Base-by-base conservation (phyloP, 2,888 invertebrate genomes). In the Cheiracanthium punctorium region DNA sequence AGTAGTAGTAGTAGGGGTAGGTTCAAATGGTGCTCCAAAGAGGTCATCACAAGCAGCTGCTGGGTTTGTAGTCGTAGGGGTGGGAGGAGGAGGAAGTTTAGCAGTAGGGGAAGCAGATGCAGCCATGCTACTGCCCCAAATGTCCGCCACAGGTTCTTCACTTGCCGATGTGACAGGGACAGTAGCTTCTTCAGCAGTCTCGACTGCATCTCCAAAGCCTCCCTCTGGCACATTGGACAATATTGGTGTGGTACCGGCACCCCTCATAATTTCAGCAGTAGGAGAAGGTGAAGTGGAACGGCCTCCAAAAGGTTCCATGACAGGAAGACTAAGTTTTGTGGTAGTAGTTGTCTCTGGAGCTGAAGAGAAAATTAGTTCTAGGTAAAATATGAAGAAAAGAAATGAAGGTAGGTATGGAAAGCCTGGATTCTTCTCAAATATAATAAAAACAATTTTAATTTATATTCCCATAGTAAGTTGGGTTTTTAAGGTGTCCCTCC, bases 191-290 rank as follows among this genome's bases (percentile, higher is more conserved):
- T 82, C 82, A 37, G 64, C 58, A 65, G 67, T 69, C 30, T 86
- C 82, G 30, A 80, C 81, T 58, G 74, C 80, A 69, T 87, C 89
- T 24, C 88, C 89, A 74, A 88, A 89, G 28, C 81, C 88, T 41
- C 87, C 88, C 65, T 85, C 87, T 20, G 89, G 89, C 10, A 79
- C 88, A 81, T 88, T 82, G 64, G 89, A 88, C 37, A 90, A 82
- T 65, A 90, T 90, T 10, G 90, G 90, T 32, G 90, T 90, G n/a
- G 90, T 90, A 37, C 90, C 90, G n/a, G 89, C 89, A 48, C 90
- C 90, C 69, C 88, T 82, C 80, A 90, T 88, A 75, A 89, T 70
- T 65, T 89, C 89, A 43, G 89, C 81, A 32, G 89, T 89, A 37
- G 89, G 89, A 67, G 89, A 90, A 10, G 90, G 90, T 71, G 90